Conservation (phyloP, 2,797 vertebrate genomes). For the Parambassis ranga region DNA sequence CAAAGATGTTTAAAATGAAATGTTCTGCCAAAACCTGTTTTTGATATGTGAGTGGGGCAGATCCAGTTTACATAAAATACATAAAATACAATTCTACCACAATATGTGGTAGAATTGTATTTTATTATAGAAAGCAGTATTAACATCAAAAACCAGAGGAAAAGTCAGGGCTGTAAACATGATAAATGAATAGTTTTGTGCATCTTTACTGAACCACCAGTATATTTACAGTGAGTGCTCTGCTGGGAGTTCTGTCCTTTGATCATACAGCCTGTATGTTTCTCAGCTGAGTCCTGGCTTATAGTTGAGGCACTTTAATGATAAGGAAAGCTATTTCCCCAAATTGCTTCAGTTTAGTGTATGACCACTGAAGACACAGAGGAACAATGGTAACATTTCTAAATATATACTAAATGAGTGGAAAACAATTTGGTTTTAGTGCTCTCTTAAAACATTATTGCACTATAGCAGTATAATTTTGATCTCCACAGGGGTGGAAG, state of each 20-base stretch:
- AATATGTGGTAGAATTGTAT: too few relatives aligned
- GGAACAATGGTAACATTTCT: conserved; percentile 8
- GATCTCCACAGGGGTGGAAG: background rate
- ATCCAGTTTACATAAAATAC: too few relatives aligned
- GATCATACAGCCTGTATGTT: background rate
- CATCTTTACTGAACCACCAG: background rate
- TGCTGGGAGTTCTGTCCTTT: background rate
- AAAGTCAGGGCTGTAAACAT: too few relatives aligned
- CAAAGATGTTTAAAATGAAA: conserved; percentile 13
- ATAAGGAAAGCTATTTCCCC: conserved; percentile 5
- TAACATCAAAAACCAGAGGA: too few relatives aligned
- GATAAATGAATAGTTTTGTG: too few relatives aligned
- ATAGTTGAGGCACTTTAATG: conserved; percentile 26
- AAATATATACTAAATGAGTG: background rate
- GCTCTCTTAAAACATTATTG: background rate
- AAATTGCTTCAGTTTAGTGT: conserved; percentile 28
- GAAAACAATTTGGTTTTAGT: conserved; percentile 25
- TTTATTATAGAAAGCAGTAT: too few relatives aligned
- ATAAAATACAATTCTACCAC: too few relatives aligned
- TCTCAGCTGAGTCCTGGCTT: background rate
- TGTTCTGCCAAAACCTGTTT: conserved; percentile 14
- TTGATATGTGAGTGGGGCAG: conserved; percentile 9
- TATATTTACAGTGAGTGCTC: too few relatives aligned
- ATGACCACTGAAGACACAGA: background rate
- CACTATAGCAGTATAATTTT: background rate